A percentile compares a stretch with the other conserved stretches of the same genome.
These are phyloP conservation scores for Aphrophora alni DNA, from an alignment of 2,888 invertebrate genomes.

Conservation along the genomic window DNA sequence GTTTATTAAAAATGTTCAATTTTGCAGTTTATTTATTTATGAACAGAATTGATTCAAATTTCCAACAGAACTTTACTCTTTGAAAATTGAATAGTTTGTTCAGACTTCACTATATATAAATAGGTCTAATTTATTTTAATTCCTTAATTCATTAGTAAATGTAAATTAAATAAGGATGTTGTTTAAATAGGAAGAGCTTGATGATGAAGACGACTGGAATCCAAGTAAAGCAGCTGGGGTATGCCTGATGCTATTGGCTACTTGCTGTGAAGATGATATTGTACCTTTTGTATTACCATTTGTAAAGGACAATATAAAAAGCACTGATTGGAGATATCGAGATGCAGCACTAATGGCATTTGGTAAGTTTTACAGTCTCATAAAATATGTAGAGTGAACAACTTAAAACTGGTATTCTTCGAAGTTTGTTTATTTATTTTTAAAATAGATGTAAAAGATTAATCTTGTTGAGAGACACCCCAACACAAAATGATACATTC, in stretches of 20 bases:
- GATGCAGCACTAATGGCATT: conserved; percentile 99
- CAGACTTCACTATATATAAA: too few relatives aligned
- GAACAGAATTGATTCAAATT: too few relatives aligned
- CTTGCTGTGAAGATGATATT: conserved; percentile 96
- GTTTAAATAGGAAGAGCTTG: conserved; percentile 78
- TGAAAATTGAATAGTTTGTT: too few relatives aligned
- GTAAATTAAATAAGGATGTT: too few relatives aligned
- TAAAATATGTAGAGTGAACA: not conserved
- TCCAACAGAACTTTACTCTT: too few relatives aligned
- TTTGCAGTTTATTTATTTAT: too few relatives aligned
- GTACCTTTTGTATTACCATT: conserved; percentile 96
- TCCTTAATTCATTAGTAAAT: too few relatives aligned
- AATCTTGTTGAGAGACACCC: not conserved
- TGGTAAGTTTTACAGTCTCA: too few relatives aligned
- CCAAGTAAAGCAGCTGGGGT: conserved; percentile 99
- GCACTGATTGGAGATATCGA: conserved; percentile 87
- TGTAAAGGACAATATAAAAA: conserved; percentile 92
- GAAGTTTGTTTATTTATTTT: not conserved
- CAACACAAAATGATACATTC: too few relatives aligned
- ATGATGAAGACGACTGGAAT: conserved; percentile 99
- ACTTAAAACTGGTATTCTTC: too few relatives aligned
- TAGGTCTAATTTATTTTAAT: too few relatives aligned
- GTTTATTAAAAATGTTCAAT: too few relatives aligned
- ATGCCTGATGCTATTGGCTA: conserved; percentile 95
- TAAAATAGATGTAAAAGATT: not conserved